phyloP scores from a whole-genome alignment of 2,888 invertebrate species.

The Tupiocoris notatus region DNA sequence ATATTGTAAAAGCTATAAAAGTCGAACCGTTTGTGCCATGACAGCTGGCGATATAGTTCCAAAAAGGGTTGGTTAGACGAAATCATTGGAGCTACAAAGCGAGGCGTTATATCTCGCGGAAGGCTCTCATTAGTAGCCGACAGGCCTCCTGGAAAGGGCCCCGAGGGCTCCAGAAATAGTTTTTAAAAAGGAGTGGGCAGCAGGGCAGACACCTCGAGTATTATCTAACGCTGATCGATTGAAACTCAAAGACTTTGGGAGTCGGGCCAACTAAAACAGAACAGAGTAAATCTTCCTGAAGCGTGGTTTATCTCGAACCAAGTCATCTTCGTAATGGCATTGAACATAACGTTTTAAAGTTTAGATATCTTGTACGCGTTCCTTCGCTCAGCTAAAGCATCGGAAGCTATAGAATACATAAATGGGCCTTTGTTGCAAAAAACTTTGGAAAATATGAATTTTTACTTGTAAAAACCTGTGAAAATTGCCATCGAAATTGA shows the following conservation, averaged over 20 bases:
- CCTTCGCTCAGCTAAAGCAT: too few relatives aligned
- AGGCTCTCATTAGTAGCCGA: conserved; percentile 8
- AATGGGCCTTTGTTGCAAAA: too few relatives aligned
- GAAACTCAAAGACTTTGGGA: conserved; percentile 13
- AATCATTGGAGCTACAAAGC: conserved; percentile 3
- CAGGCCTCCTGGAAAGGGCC: neutral
- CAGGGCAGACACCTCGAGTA: conserved; percentile 18
- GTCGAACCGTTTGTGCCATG: neutral
- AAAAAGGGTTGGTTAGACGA: neutral
- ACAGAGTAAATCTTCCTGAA: neutral
- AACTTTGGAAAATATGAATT: too few relatives aligned
- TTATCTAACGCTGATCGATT: conserved; percentile 29
- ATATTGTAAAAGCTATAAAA: neutral
- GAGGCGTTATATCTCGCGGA: conserved; percentile 7
- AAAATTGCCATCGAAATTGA: too few relatives aligned
- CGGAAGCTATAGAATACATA: too few relatives aligned
- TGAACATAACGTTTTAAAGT: too few relatives aligned
- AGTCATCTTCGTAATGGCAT: neutral
- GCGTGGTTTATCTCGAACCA: neutral
- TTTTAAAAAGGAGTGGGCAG: conserved; percentile 18
- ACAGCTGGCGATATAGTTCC: neutral
- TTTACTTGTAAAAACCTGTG: too few relatives aligned
- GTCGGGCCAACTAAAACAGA: conserved; percentile 21
- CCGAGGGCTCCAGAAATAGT: conserved; percentile 25
- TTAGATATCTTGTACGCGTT: too few relatives aligned